Evolutionary conservation across 64 coral and sea anemone species (phyloP), one percentile per base, ranked within the genome.

Genomic region (Platygyra sinensis): DNA sequence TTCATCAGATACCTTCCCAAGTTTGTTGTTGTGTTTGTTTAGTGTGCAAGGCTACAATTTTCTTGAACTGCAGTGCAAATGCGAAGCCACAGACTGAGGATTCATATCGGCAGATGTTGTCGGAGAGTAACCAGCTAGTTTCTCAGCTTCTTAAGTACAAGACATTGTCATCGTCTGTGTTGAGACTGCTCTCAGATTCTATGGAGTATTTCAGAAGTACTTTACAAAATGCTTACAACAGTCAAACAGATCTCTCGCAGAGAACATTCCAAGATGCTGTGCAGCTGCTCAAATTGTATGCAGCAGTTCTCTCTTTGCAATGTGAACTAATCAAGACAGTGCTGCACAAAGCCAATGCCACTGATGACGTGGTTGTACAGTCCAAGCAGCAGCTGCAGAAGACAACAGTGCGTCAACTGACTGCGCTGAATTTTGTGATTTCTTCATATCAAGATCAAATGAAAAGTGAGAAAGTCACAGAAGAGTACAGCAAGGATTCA

Each of bases 21-120:
- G 38, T 84, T 84, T 84, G 80, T 49, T 84, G 80, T 51, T 84
- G 80, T 69, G 62, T 84, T 32, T 84, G 80, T 69, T 69, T 84
- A 12, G 11, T 84, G 22, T 46, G 62, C 62, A 84, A 84, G 62
- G 61, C 62, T 51, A 24, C 80, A 1, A 84, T 84, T 84, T 84
- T 38, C 22, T 49, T 67, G 20, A 46, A 84, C 80, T 51, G 61
- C 27, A 2, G 1, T 9, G 4, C 80, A 80, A 61, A 80, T 84
- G 7, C 36, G 29, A 83, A n/a, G 38, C 25, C 80, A 46, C 61
- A 84, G 71, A 84, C 7, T 49, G 16, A 49, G 17, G 59, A 84
- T 8, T 42, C 61, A 22, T 12, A 15, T 69, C 29, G 61, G 13
- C 51, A 65, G 62, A 25, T 50, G 10, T 27, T 84, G 62, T 36